Conservation (phyloP, 2,888 invertebrate species). For the Thecocarcelia acutangulata region DNA sequence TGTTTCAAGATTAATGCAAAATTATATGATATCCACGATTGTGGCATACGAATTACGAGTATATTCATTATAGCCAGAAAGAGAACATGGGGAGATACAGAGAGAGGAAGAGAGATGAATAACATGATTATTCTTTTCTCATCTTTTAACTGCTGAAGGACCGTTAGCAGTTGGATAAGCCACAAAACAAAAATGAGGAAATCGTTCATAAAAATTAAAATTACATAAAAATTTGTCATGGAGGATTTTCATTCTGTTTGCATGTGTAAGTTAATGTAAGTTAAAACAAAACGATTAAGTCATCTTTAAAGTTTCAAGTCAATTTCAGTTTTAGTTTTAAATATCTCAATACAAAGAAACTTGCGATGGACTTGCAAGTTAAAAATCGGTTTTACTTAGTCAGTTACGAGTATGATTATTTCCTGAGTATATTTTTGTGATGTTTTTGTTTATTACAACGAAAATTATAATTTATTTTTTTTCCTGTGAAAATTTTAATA, state of each 20-base stretch:
- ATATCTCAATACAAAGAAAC: no score
- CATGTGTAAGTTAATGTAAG: no score
- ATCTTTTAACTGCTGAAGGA: slow-evolving; percentile 45
- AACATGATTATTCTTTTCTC: background rate
- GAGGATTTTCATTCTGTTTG: background rate
- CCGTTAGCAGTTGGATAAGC: slow-evolving; percentile 43
- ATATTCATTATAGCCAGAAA: slow-evolving; percentile 6
- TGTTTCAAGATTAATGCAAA: slow-evolving; percentile 60
- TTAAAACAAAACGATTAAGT: no score
- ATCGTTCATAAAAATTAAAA: slow-evolving; percentile 54
- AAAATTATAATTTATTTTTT: no score
- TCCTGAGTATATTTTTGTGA: no score
- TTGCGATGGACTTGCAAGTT: no score
- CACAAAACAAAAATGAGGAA: slow-evolving; percentile 39
- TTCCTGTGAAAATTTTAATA: no score
- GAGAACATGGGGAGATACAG: background rate
- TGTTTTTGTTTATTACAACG: no score
- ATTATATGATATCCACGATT: slow-evolving; percentile 54
- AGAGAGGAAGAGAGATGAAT: background rate
- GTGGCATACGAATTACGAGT: slow-evolving; percentile 53
- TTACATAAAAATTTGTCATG: slow-evolving; percentile 30
- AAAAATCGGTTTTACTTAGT: no score
- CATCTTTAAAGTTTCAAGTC: no score
- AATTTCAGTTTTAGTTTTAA: no score
- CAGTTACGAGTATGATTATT: no score